phyloP scores from a whole-genome alignment of 2,888 invertebrate species.

The Apomyelois bistriatella region DNA sequence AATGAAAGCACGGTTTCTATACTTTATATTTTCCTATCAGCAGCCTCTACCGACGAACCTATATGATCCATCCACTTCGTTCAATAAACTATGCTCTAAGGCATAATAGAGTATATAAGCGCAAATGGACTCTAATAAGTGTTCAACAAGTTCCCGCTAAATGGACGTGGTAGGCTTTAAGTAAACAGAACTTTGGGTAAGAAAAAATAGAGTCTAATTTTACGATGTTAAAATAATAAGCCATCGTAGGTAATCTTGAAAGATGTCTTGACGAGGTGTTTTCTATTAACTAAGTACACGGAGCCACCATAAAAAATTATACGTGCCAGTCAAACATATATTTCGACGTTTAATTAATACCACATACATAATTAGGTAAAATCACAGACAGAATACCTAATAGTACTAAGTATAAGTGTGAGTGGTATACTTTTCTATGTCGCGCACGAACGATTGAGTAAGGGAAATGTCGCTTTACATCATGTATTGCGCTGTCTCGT shows the following conservation, averaged over 20 bases:
- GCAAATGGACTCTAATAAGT: slow-evolving; percentile 4
- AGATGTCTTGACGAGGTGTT: neutral
- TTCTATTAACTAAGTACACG: neutral
- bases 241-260: neutral
- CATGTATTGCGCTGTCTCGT: too few relatives aligned
- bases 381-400: too few relatives aligned
- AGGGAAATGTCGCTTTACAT: too few relatives aligned
- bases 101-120: slow-evolving; percentile 1
- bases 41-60: neutral
- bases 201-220: neutral
- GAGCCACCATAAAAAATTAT: too few relatives aligned
- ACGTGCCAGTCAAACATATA: too few relatives aligned
- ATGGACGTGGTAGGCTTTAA: neutral
- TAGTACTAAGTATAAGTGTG: too few relatives aligned
- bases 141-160: slow-evolving; percentile 1
- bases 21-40: neutral
- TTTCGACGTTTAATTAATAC: too few relatives aligned
- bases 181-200: neutral
- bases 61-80: neutral
- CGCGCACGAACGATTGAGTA: too few relatives aligned
- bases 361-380: too few relatives aligned
- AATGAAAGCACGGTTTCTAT: too few relatives aligned
- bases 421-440: too few relatives aligned
- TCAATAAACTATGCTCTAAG: neutral
- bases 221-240: neutral